Percentiles rank a stretch among this genome's conserved stretches.
Conservation (phyloP, 2,888 invertebrate genomes). For the Thecophora atra region DNA sequence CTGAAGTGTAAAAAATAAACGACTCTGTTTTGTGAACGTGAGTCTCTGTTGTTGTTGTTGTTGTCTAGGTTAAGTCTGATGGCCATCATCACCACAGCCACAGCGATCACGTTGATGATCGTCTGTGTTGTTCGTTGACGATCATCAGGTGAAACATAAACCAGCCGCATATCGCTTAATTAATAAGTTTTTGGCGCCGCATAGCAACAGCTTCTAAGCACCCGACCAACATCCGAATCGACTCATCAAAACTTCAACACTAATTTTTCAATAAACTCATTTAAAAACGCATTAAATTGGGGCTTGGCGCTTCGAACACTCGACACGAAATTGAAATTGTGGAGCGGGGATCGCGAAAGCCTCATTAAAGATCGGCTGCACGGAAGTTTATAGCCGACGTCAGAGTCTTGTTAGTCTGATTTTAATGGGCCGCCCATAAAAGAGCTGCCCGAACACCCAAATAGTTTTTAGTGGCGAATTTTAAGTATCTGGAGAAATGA, state of each 20-base stretch:
- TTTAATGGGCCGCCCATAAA: not conserved
- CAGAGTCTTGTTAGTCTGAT: not conserved
- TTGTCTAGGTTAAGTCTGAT: not conserved
- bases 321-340: too few species aligned
- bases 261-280: conserved; percentile 37
- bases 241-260: conserved; percentile 34
- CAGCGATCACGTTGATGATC: conserved; percentile 2
- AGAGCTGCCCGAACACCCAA: not conserved
- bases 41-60: conserved; percentile 1
- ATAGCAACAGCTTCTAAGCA: conserved; percentile 19
- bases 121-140: not conserved
- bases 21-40: conserved; percentile 7
- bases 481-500: not conserved
- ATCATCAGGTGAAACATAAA: conserved; percentile 16
- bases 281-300: conserved; percentile 32
- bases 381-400: conserved; percentile 8
- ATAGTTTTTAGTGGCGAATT: not conserved
- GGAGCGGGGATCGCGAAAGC: too few species aligned
- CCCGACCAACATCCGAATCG: not conserved
- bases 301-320: conserved; percentile 24
- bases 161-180: conserved; percentile 26
- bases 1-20: conserved; percentile 33
- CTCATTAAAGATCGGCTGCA: not conserved
- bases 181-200: conserved; percentile 37
- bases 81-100: not conserved